Base-by-base conservation (phyloP, 2,888 invertebrate species). In the Apotomis capreana region DNA sequence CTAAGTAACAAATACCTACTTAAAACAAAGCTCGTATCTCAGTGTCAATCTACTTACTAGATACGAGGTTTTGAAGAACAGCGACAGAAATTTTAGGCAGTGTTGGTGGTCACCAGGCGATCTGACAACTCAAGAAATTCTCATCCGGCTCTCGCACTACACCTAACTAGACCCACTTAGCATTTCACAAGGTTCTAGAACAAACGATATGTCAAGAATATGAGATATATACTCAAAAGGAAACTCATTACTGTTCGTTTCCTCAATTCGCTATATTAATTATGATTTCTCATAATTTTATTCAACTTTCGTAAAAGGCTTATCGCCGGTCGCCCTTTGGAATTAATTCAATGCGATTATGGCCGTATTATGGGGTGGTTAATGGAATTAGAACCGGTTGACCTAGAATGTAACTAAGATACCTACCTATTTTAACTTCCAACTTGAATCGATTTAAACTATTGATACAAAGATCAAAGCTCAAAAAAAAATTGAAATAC, bases 151-250 rank as follows among this genome's bases (percentile, higher is more conserved):
- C 61, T 62, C 68, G 9, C 8, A 55, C 57, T 68, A 62, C 8
- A 26, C n/a, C 26, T 62, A 71, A 57, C 55, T 68, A 62, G 71
- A 71, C 36, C 62, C 51, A 62, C 51, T 67, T 57, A 61, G 55
- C 67, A 68, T 62, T 71, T 62, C 71, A 62, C 68, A 71, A 71
- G 71, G 71, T 67, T 65, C 62, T 58, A 71, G 57, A 68, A 68
- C 51, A 62, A 68, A 36, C 62, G 62, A 67, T 71, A 67, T 67
- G 67, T 67, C 71, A 61, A 71, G 67, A 71, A 71, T 55, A 71
- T 60, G 60, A 71, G 59, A 67, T 67, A 71, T 70, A 69, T 15
- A 54, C 55, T 13, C n/a, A 52, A 49, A 62, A 68, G 71, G 71
- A 71, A 68, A 68, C 71, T 71, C 55, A 71, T 70, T 71, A 71